Percentiles rank a stretch among this genome's conserved stretches.
These are phyloP conservation scores for Nanorana parkeri DNA, from an alignment of 2,113 vertebrate species.

Conservation along the genomic window DNA sequence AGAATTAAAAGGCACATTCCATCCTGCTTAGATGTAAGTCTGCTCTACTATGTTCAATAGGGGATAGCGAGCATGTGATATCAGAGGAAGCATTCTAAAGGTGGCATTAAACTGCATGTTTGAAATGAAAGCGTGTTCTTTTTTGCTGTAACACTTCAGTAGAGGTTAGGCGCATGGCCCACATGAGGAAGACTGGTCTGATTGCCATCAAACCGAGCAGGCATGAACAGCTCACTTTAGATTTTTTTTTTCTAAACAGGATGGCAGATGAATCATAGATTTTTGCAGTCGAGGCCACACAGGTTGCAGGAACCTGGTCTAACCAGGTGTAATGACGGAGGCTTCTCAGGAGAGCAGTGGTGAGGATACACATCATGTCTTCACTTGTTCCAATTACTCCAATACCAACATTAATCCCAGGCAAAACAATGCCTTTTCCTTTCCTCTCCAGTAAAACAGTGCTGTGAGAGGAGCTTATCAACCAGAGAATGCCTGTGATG, in stretches of 20 bases:
- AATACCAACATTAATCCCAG: conserved; percentile 56
- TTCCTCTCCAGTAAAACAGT: conserved; percentile 43
- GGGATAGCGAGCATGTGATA: conserved; percentile 55
- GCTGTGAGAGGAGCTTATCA: conserved; percentile 34
- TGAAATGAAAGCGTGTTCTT: conserved; percentile 55
- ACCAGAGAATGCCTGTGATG: conserved; percentile 49
- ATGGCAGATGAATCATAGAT: conserved; percentile 65
- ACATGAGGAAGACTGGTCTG: conserved; percentile 58
- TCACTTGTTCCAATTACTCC: conserved; percentile 56
- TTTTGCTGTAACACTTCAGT: conserved; percentile 54
- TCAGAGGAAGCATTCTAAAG: conserved; percentile 57
- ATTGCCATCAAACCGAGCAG: conserved; percentile 67
- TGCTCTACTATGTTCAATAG: conserved; percentile 55
- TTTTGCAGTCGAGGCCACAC: conserved; percentile 67
- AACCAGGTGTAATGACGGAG: conserved; percentile 66
- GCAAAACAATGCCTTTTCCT: conserved; percentile 49
- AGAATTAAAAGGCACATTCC: conserved; percentile 58
- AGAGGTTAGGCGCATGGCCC: conserved; percentile 58
- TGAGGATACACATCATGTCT: conserved; percentile 55
- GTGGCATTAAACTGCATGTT: conserved; percentile 55
- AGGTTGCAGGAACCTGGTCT: conserved; percentile 64
- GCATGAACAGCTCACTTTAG: conserved; percentile 62
- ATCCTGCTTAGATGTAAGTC: conserved; percentile 57
- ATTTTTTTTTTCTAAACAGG: conserved; percentile 60
- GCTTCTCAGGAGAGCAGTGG: conserved; percentile 61